Evolutionary conservation across 2,888 invertebrate genomes (phyloP), one percentile per base, ranked within the genome.

Genomic region (Plagodis pulveraria): DNA sequence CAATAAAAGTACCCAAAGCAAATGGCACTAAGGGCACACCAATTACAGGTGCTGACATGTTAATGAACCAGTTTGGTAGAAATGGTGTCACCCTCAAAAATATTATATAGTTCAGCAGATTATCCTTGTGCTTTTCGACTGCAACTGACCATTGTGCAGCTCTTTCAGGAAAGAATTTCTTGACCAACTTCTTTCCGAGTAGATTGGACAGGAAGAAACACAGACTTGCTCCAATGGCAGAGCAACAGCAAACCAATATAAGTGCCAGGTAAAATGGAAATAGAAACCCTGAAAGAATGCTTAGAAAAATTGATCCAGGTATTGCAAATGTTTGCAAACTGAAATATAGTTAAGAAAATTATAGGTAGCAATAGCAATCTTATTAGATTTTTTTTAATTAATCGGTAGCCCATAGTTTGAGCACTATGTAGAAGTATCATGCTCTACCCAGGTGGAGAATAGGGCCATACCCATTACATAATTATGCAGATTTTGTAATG

Each of bases 281-380:
- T 43, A 99, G 93, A 86, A 99, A 99, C 65, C 99, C 99, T 64
- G 98, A 98, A 53, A 99, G 93, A 74, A 99, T 98, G 66, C 99
- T 99, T 55, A 99, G 93, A 83, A 99, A 99, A 80, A 99, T 96
- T 11, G 99, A 99, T 67, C 99, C 99, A 65, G 99, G 99, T 93
- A 99, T 99, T 77, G 99, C 99, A 94, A 99, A 99, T 64, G 99
- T 98, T 95, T 99, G 99, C 80, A 99, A 94, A 89, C 98, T 98
- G 91, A 74, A 70, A 69, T 50, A 11, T 44, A 43, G 53, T 52
- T 11, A 58, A 56, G 50, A 34, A 54, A 50, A 61, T 63, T 47
- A 43, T 42, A 11, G 36, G 22, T 22, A 22, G 4, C 22, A 22
- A 22, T 22, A 22, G 22, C 4, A n/a, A n/a, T n/a, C n/a, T n/a